These are phyloP conservation scores for Oreochromis mossambicus DNA, from an alignment of 2,797 vertebrate species.

Conservation along the genomic window DNA sequence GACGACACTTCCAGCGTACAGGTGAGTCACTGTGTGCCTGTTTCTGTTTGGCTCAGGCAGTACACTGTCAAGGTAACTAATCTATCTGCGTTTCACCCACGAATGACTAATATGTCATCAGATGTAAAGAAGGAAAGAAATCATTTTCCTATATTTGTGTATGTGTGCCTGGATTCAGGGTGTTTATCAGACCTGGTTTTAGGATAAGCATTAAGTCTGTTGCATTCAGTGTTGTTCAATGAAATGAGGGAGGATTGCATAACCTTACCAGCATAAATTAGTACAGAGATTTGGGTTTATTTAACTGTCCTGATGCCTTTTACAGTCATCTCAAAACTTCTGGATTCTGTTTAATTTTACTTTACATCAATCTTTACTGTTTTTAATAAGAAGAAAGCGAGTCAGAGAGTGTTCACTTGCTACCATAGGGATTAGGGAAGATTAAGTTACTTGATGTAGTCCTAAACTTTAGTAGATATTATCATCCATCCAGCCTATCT, in stretches of 20 bases:
- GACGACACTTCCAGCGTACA: constrained; percentile 78
- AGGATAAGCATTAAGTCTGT: not conserved
- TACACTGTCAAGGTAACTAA: not conserved
- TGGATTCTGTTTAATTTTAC: not conserved
- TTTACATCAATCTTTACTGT: not conserved
- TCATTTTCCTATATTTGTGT: not conserved
- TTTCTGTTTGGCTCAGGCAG: not conserved
- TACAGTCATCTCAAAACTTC: not conserved
- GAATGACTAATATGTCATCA: not conserved
- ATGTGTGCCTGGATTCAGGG: not conserved
- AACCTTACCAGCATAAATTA: not conserved
- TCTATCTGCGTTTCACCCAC: not conserved
- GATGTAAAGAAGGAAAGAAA: not conserved
- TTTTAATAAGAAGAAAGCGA: not conserved
- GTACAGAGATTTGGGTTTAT: not conserved
- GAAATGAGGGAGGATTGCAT: not conserved
- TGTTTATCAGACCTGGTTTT: not conserved
- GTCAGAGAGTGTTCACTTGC: not conserved
- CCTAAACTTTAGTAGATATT: not conserved
- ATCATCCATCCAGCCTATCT: not conserved
- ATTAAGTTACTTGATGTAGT: not conserved
- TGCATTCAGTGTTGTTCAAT: not conserved
- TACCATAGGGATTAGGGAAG: not conserved
- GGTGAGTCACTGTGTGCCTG: constrained; percentile 38
- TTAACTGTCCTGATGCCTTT: not conserved